These are phyloP conservation scores for Vireo altiloquus DNA, from an alignment of 2,113 vertebrate species.

Conservation along the genomic window DNA sequence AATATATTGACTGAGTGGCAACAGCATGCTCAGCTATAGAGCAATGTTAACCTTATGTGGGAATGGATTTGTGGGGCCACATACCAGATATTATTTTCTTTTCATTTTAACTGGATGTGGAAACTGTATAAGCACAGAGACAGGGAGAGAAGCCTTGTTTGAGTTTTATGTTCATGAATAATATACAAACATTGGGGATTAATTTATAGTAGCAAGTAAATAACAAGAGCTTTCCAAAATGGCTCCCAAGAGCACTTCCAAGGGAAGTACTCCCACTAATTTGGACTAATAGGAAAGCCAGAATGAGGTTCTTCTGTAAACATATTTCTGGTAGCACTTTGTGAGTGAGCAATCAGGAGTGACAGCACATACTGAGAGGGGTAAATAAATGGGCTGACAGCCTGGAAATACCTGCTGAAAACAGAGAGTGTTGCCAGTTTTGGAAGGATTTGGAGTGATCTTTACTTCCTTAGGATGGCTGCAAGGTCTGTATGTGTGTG, in stretches of 20 bases:
- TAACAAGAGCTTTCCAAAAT: conserved; percentile 59
- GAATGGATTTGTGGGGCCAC: background rate
- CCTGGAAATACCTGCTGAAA: background rate
- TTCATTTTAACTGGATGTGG: background rate
- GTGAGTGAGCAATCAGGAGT: conserved; percentile 4
- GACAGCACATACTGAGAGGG: background rate
- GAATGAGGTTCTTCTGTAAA: conserved; percentile 50
- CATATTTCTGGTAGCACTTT: conserved; percentile 14
- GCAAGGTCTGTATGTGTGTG: rapidly evolving
- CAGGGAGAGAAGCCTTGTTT: background rate
- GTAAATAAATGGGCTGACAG: background rate
- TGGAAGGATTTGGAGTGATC: background rate
- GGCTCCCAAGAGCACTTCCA: conserved; percentile 41
- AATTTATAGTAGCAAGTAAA: conserved; percentile 44
- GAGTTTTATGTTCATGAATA: conserved; percentile 41
- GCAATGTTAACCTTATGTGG: background rate
- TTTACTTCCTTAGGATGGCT: background rate
- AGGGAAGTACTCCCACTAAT: conserved; percentile 41
- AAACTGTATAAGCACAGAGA: background rate
- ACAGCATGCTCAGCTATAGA: background rate
- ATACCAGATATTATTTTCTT: background rate
- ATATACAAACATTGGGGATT: conserved; percentile 49
- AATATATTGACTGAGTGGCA: background rate
- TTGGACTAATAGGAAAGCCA: conserved; percentile 49
- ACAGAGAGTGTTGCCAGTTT: background rate